Evolutionary conservation across 2,888 invertebrate genomes (phyloP), one percentile per base, ranked within the genome.

Genomic region (Patella pellucida): DNA sequence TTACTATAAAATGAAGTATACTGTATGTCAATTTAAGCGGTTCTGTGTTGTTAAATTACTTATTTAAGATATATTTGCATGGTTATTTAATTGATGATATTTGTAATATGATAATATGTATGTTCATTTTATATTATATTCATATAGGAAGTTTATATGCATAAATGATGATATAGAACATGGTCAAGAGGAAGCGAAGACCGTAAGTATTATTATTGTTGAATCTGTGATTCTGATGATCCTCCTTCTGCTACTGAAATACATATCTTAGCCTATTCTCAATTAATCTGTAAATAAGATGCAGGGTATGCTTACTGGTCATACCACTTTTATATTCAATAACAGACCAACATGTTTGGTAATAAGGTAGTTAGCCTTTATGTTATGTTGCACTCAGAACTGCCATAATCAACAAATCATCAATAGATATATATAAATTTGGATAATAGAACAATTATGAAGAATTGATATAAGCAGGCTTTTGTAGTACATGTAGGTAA

Each of bases 141-240:
- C 83, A 92, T 93, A 52, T 88, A 95, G 95, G 84, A 96, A 95
- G 91, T 96, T 96, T 85, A 93, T 95, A 69, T 96, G 95, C 87
- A 92, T 96, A 71, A 96, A 96, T 89, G 95, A 95, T 85, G 95
- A 96, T 87, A 92, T 95, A 89, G 94, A 94, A 84, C 93, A 94
- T 15, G 89, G 89, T 12, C 86, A 85, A 27, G 86, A 88, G 27
- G 94, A 94, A 80, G 94, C 94, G 83, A 93, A 94, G 85, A 89
- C 87, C 19, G 91, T 95, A 82, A 79, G 87, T 85, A 41, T n/a
- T 41, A 41, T 7, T 41, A 41, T 41, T 41, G 41, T 7, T 9
- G 4, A 31, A 31, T 31, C 31, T 31, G 31, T 31, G 31, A 31
- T 31, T 31, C 31, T 31, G 5, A 31, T 41, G 9, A 7, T 7